These are phyloP conservation scores for Anolis carolinensis DNA, from an alignment of 2,113 vertebrate genomes.

Conservation along the genomic window DNA sequence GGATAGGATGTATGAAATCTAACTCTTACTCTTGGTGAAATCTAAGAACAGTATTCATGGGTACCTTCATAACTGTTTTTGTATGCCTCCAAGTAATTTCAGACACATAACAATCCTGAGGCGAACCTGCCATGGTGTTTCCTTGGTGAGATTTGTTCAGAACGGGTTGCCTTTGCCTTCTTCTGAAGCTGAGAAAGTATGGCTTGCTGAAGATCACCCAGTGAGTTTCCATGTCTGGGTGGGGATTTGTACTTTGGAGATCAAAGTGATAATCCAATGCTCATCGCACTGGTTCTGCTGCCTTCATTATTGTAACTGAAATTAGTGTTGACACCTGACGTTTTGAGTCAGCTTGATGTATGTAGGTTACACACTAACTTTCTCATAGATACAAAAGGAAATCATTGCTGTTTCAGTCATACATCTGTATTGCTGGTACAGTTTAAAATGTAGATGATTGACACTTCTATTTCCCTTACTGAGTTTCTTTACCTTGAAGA, in stretches of 20 bases:
- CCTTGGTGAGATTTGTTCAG: too few species aligned
- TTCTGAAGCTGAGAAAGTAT: too few species aligned
- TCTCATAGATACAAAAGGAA: neutral
- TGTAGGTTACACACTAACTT: neutral
- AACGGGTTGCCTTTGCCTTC: too few species aligned
- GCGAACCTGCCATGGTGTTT: too few species aligned
- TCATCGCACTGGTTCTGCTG: neutral
- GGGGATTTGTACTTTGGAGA: too few species aligned
- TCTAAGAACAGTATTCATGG: neutral
- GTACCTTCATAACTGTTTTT: too few species aligned
- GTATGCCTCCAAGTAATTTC: too few species aligned
- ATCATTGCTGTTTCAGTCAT: neutral
- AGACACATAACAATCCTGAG: too few species aligned
- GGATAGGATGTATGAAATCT: neutral
- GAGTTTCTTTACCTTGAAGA: neutral
- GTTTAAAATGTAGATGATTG: slow-evolving; percentile 5
- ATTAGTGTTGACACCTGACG: neutral
- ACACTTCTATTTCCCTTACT: neutral
- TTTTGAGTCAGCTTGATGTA: neutral
- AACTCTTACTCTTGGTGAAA: neutral
- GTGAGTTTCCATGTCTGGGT: too few species aligned
- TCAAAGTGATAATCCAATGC: too few species aligned
- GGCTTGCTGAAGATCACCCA: too few species aligned
- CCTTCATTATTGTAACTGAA: neutral
- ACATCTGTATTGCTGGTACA: neutral